These are phyloP conservation scores for Saturnia pavonia DNA, from an alignment of 2,888 invertebrate species.

Conservation along the genomic window DNA sequence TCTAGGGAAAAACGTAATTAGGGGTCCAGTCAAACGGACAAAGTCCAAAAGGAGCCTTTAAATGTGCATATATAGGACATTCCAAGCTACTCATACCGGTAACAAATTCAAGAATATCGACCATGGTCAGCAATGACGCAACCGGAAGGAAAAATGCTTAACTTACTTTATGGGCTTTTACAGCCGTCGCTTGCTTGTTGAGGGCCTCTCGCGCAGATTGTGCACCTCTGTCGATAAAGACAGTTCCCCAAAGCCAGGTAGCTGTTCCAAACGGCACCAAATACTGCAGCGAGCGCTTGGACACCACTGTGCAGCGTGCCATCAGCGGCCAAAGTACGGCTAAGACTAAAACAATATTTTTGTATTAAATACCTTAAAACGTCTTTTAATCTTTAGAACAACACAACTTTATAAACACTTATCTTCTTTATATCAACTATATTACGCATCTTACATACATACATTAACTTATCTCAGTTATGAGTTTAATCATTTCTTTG, in stretches of 20 bases:
- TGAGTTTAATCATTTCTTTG: background rate
- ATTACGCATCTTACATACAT: too few species aligned
- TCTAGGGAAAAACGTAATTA: too few species aligned
- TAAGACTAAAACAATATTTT: conserved; percentile 73
- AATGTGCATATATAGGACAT: background rate
- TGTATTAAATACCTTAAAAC: background rate
- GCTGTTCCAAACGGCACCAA: conserved; percentile 92
- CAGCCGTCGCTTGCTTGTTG: conserved; percentile 86
- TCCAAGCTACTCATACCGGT: too few species aligned
- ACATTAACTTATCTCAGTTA: too few species aligned
- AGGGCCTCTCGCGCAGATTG: conserved; percentile 87
- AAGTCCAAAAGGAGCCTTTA: background rate
- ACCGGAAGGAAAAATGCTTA: background rate
- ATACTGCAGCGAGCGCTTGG: conserved; percentile 92
- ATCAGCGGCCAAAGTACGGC: conserved; percentile 92
- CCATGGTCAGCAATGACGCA: too few species aligned
- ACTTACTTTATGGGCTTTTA: conserved; percentile 83
- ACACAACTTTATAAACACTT: too few species aligned
- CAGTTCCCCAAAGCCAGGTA: conserved; percentile 93
- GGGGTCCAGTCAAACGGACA: too few species aligned
- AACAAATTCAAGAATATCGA: too few species aligned
- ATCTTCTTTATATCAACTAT: too few species aligned
- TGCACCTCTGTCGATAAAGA: conserved; percentile 92
- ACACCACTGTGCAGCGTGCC: conserved; percentile 89
- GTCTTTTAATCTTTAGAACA: background rate